Percentiles rank a stretch among this genome's conserved stretches.
phyloP scores from a whole-genome alignment of 2,888 invertebrate species.

The Pomacea canaliculata region DNA sequence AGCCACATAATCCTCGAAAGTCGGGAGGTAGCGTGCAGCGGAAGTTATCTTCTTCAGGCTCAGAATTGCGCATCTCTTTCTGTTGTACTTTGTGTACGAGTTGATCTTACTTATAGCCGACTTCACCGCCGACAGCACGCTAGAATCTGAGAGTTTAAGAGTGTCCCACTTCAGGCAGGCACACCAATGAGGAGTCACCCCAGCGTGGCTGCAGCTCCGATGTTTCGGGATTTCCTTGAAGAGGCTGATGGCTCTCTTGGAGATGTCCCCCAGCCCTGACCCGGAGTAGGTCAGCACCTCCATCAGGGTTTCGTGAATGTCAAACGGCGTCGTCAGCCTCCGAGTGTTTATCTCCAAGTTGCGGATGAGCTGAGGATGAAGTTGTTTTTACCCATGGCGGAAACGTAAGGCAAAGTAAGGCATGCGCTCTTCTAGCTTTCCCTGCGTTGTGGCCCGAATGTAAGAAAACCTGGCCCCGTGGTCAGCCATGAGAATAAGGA shows the following conservation, averaged over 20 bases:
- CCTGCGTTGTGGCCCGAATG: conserved; percentile 87
- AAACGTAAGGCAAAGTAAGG: conserved; percentile 87
- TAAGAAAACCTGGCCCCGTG: conserved; percentile 86
- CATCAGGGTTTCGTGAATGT: conserved; percentile 85
- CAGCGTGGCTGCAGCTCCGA: conserved; percentile 87
- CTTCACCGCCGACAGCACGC: conserved; percentile 74
- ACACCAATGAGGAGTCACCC: conserved; percentile 83
- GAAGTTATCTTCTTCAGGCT: conserved; percentile 77
- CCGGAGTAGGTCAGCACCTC: conserved; percentile 76
- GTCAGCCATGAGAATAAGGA: conserved; percentile 91
- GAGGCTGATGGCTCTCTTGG: conserved; percentile 61
- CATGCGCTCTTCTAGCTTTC: conserved; percentile 90
- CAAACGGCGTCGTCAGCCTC: conserved; percentile 87
- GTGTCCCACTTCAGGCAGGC: conserved; percentile 76
- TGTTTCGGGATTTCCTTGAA: conserved; percentile 74
- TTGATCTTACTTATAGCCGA: conserved; percentile 70
- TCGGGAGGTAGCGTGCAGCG: conserved; percentile 80
- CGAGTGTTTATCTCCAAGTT: conserved; percentile 77
- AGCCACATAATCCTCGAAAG: conserved; percentile 69
- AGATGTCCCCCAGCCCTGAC: conserved; percentile 29
- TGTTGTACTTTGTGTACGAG: conserved; percentile 76
- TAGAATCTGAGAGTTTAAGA: conserved; percentile 72
- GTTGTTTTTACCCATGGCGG: conserved; percentile 77
- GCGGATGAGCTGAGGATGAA: conserved; percentile 75
- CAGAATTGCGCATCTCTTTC: conserved; percentile 56